Conservation (phyloP, 2,888 invertebrate species). For the Acrocera orbiculus region DNA sequence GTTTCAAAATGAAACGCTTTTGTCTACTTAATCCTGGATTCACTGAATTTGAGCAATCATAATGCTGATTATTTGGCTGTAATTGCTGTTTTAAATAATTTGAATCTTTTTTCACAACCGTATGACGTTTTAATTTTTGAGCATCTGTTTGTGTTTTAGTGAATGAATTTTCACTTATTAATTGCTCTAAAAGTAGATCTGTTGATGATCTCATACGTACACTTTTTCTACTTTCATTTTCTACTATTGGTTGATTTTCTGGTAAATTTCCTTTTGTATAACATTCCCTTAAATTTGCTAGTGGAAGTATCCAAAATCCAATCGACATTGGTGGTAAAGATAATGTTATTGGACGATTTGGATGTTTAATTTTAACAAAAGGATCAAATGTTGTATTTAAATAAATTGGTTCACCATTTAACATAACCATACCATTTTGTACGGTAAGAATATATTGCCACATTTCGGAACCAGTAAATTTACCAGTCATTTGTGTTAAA, state of each 20-base stretch:
- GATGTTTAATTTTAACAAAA: slow-evolving; percentile 34
- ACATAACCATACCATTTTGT: slow-evolving; percentile 31
- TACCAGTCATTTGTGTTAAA: slow-evolving; percentile 34
- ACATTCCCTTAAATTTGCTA: slow-evolving; percentile 43
- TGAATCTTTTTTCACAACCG: slow-evolving; percentile 6
- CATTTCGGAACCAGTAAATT: slow-evolving; percentile 35
- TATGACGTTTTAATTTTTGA: slow-evolving; percentile 3
- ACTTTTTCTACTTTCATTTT: not conserved
- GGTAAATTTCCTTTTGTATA: not conserved
- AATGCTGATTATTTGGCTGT: slow-evolving; percentile 15
- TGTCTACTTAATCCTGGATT: not conserved
- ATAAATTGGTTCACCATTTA: slow-evolving; percentile 45
- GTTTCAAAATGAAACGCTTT: slow-evolving; percentile 5
- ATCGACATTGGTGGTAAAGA: slow-evolving; percentile 47
- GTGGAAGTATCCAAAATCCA: slow-evolving; percentile 58
- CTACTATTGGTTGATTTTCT: not conserved
- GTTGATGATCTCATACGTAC: slow-evolving; percentile 8
- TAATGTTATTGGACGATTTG: slow-evolving; percentile 37
- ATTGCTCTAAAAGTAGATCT: slow-evolving; percentile 9
- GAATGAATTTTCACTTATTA: slow-evolving; percentile 7
- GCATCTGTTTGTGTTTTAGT: not conserved
- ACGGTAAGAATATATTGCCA: slow-evolving; percentile 40
- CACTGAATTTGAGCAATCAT: slow-evolving; percentile 17
- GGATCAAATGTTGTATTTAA: slow-evolving; percentile 41
- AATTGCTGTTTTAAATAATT: slow-evolving; percentile 3